Evolutionary conservation across 2,888 invertebrate species (phyloP).

Genomic region (Papilio elwesi): DNA sequence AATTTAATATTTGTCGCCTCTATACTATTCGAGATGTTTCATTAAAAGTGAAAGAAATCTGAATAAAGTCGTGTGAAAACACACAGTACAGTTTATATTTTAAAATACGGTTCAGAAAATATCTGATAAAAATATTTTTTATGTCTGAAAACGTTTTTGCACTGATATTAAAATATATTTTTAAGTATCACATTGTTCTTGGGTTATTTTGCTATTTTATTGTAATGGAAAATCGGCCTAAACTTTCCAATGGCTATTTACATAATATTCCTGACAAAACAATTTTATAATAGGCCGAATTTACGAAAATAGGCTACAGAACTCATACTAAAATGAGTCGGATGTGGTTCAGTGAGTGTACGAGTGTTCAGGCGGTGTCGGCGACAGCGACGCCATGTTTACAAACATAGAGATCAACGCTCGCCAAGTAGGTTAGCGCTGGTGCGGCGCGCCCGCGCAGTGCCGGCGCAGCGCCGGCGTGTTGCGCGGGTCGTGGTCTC

Average conservation of each 20-base stretch:
- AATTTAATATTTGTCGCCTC: slow-evolving; percentile 31
- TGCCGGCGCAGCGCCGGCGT: slow-evolving; percentile 51
- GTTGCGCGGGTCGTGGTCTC: slow-evolving; percentile 72
- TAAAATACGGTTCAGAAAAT: background rate
- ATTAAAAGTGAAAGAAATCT: background rate
- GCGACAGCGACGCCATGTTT: slow-evolving; percentile 77
- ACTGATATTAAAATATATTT: background rate
- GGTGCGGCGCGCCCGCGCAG: slow-evolving; percentile 56
- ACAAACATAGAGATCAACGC: slow-evolving; percentile 84
- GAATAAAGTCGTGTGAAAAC: background rate
- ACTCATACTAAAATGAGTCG: slow-evolving; percentile 22
- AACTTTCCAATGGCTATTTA: background rate
- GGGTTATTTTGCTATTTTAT: no score
- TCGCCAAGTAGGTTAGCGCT: slow-evolving; percentile 81
- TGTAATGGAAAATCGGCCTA: no score
- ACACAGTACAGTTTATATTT: background rate
- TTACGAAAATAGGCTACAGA: slow-evolving; percentile 13
- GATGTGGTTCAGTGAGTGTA: slow-evolving; percentile 35
- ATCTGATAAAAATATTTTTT: background rate
- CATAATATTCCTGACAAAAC: background rate
- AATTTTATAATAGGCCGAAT: background rate
- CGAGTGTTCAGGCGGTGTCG: slow-evolving; percentile 54
- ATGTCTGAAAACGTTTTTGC: background rate
- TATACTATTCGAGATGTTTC: background rate
- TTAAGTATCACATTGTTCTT: no score